phyloP scores from a whole-genome alignment of 2,113 vertebrate genomes.

The Fregetta grallaria region DNA sequence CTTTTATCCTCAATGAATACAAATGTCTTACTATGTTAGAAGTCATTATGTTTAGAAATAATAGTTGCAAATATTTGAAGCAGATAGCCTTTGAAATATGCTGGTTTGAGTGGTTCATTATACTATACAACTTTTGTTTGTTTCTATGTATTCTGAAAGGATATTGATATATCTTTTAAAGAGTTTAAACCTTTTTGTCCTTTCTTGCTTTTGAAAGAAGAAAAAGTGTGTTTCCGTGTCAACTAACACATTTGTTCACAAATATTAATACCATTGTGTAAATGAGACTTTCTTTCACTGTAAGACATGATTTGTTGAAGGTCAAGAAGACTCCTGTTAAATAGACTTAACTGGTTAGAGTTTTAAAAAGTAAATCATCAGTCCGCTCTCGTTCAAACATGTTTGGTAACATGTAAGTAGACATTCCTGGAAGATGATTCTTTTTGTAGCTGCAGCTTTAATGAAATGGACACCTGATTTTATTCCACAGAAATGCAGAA shows the following conservation, averaged over 20 bases:
- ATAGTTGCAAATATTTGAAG: conserved; percentile 39
- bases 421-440: not conserved
- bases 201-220: conserved; percentile 1
- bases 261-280: not conserved
- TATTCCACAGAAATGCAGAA: not conserved
- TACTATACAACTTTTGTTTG: conserved; percentile 2
- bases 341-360: not conserved
- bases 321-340: not conserved
- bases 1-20: conserved; percentile 57
- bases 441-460: not conserved
- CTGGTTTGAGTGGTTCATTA: not conserved
- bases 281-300: not conserved
- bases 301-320: not conserved
- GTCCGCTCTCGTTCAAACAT: not conserved
- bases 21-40: conserved; percentile 35
- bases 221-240: conserved; percentile 29
- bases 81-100: conserved; percentile 30
- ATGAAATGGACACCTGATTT: not conserved
- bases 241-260: not conserved
- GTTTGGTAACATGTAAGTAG: not conserved
- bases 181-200: not conserved
- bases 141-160: conserved; percentile 9
- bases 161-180: conserved; percentile 15
- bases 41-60: conserved; percentile 52
- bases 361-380: not conserved